Evolutionary conservation across 2,888 invertebrate genomes (phyloP).

Genomic region (Rotaria socialis): DNA sequence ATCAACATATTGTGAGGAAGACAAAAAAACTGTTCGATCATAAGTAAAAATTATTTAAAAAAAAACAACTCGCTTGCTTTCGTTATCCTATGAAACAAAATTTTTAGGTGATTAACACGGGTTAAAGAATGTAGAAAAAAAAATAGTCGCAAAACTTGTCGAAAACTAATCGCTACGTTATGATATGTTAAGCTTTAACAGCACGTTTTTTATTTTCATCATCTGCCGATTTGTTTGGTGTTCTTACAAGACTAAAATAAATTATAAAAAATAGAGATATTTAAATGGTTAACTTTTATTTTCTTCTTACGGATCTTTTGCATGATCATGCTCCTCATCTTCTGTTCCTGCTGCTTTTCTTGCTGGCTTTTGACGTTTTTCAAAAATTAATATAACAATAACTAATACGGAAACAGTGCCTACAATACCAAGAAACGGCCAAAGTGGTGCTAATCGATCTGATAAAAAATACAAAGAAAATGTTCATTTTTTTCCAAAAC

Average conservation of each 20-base stretch:
- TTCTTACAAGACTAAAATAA: neutral
- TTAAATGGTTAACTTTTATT: neutral
- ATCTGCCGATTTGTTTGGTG: neutral
- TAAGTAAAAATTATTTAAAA: too few relatives aligned
- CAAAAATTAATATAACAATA: slow-evolving; percentile 18
- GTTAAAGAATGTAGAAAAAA: neutral
- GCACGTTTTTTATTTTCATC: neutral
- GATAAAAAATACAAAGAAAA: neutral
- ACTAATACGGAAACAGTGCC: neutral
- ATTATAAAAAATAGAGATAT: neutral
- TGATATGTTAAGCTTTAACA: neutral
- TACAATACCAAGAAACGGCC: slow-evolving; percentile 32
- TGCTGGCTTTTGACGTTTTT: neutral
- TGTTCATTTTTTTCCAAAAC: too few relatives aligned
- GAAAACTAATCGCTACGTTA: neutral
- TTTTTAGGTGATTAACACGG: neutral
- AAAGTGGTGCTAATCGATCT: slow-evolving; percentile 31
- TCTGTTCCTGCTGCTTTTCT: neutral
- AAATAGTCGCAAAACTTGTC: too few relatives aligned
- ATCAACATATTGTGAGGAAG: too few relatives aligned
- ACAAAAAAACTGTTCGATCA: neutral
- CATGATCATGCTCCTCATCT: neutral
- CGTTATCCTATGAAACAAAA: too few relatives aligned
- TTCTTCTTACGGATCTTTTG: neutral
- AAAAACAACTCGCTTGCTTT: too few relatives aligned